Evolutionary conservation across 2,797 vertebrate genomes (phyloP).

Genomic region (Sus cebifrons): DNA sequence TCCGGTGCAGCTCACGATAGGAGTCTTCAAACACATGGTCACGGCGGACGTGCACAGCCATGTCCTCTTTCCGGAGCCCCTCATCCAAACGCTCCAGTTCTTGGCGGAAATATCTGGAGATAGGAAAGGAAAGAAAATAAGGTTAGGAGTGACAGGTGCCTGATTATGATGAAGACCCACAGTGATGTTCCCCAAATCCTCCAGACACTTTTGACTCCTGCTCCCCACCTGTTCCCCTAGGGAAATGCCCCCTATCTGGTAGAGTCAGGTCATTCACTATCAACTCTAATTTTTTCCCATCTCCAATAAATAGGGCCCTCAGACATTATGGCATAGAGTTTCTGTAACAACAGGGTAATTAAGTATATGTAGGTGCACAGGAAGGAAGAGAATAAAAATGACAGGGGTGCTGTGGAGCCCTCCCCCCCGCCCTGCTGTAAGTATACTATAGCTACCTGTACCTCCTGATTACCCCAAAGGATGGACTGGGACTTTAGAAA

Average conservation of each 20-base stretch:
- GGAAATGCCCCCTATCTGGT: slow-evolving; percentile 5
- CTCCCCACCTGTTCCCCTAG: neutral
- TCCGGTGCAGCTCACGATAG: slow-evolving; percentile 97
- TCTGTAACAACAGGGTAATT: slow-evolving; percentile 30
- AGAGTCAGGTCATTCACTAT: slow-evolving; percentile 26
- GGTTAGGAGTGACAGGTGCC: slow-evolving; percentile 46
- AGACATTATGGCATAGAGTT: neutral
- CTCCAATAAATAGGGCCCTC: neutral
- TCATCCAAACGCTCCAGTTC: slow-evolving; percentile 97
- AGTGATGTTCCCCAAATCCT: neutral
- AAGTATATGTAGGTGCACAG: neutral
- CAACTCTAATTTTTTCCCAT: neutral
- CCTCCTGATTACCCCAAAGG: neutral
- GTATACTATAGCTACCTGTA: neutral
- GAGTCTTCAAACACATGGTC: slow-evolving; percentile 99
- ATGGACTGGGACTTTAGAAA: slow-evolving; percentile 40
- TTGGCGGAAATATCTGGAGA: slow-evolving; percentile 96
- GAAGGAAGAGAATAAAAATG: slow-evolving; percentile 35
- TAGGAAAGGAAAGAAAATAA: slow-evolving; percentile 8
- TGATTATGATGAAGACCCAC: slow-evolving; percentile 53
- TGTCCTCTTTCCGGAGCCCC: slow-evolving; percentile 97
- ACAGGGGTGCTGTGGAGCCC: neutral
- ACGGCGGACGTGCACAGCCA: slow-evolving; percentile 98
- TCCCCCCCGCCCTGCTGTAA: neutral
- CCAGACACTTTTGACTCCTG: neutral